These are phyloP conservation scores for Petaurus breviceps DNA, from an alignment of 2,113 vertebrate species.

Conservation along the genomic window DNA sequence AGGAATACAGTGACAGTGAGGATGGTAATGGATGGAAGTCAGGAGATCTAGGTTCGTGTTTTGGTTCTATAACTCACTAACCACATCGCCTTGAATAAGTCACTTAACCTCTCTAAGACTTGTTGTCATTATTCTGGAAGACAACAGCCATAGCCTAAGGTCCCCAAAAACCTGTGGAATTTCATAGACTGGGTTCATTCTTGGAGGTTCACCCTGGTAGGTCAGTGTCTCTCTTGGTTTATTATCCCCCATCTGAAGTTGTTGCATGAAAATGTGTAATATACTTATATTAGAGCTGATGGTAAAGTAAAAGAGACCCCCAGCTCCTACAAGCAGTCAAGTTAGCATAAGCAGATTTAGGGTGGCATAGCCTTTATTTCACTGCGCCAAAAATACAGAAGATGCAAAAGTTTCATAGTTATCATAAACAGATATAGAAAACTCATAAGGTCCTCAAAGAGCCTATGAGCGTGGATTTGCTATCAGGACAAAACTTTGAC, in stretches of 20 bases:
- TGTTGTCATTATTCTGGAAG: not conserved
- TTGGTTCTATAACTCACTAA: not conserved
- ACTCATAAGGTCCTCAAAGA: not conserved
- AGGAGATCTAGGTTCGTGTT: not conserved
- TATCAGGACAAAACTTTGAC: not conserved
- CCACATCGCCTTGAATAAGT: not conserved
- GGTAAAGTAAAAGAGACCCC: not conserved
- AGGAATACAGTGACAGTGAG: slow-evolving; percentile 1
- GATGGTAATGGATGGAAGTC: not conserved
- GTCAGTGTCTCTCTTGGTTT: not conserved
- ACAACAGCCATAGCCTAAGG: not conserved
- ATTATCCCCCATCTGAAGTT: not conserved
- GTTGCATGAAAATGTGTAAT: not conserved
- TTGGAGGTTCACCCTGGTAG: not conserved
- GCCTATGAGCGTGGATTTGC: not conserved
- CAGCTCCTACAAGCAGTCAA: not conserved
- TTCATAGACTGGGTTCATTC: not conserved
- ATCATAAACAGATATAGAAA: not conserved
- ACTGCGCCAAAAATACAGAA: not conserved
- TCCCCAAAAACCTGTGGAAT: not conserved
- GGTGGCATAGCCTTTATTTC: not conserved
- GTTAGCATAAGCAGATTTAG: not conserved
- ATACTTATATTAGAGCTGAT: not conserved
- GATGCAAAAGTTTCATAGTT: not conserved
- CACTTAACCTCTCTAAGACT: not conserved